These are phyloP conservation scores for Cetoscarus ocellatus DNA, from an alignment of 2,797 vertebrate genomes.

Conservation along the genomic window DNA sequence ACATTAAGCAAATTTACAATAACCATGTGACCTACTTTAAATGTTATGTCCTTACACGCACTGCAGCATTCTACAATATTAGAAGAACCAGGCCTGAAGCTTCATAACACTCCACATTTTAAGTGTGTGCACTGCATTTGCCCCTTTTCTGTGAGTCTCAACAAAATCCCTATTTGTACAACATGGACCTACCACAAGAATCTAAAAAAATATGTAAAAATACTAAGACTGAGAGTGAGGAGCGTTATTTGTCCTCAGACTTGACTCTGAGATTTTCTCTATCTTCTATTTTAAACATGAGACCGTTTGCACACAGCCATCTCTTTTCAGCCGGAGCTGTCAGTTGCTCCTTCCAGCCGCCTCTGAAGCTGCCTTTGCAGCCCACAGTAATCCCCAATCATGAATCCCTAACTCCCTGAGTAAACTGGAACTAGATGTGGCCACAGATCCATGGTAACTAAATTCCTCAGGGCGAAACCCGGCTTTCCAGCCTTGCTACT, in stretches of 20 bases:
- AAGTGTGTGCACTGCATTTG: not conserved
- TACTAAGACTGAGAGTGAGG: not conserved
- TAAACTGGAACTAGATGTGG: constrained; percentile 71
- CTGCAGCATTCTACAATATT: not conserved
- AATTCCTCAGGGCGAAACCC: constrained; percentile 58
- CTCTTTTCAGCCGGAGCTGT: constrained; percentile 44
- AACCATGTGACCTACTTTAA: too few species aligned
- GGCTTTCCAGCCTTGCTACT: constrained; percentile 54
- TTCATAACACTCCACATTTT: not conserved
- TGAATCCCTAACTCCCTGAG: constrained; percentile 71
- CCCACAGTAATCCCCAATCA: constrained; percentile 66
- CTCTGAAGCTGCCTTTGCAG: constrained; percentile 51
- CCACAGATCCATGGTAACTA: constrained; percentile 68
- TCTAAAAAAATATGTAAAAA: not conserved
- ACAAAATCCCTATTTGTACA: not conserved
- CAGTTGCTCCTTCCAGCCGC: constrained; percentile 43
- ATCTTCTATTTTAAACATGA: constrained; percentile 32
- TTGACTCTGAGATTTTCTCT: constrained; percentile 38
- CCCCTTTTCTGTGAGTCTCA: constrained; percentile 5
- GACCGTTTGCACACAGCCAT: constrained; percentile 44
- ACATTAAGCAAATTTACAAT: too few species aligned
- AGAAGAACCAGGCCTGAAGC: not conserved
- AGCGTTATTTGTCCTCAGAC: constrained; percentile 27
- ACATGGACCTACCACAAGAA: constrained; percentile 1
- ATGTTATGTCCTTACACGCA: too few species aligned